Evolutionary conservation across 2,888 invertebrate genomes (phyloP).

Genomic region (Heterodera filipjevi): DNA sequence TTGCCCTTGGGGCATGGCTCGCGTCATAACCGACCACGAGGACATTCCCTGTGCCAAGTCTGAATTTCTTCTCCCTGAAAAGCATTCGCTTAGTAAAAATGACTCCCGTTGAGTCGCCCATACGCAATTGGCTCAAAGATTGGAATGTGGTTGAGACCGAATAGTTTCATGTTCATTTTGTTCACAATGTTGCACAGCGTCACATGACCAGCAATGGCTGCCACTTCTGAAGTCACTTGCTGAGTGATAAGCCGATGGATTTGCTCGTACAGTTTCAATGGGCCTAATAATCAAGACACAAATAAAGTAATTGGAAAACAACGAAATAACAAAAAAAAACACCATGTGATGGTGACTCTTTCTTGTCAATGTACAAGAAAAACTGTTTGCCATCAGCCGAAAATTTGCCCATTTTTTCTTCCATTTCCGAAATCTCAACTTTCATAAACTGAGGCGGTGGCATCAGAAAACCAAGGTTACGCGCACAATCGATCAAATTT

Average conservation of each 20-base stretch:
- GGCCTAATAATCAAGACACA: not conserved
- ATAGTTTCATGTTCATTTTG: conserved; percentile 39
- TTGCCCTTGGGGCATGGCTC: conserved; percentile 32
- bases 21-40: conserved; percentile 44
- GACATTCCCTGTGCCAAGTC: conserved; percentile 21
- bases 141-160: conserved; percentile 39
- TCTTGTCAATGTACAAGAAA: conserved; percentile 28
- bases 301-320: not conserved
- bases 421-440: conserved; percentile 6
- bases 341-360: conserved; percentile 26
- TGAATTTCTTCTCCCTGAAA: conserved; percentile 15
- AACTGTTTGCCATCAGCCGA: conserved; percentile 1
- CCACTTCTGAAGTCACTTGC: conserved; percentile 31
- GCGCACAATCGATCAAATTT: not conserved
- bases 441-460: not conserved
- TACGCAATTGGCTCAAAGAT: conserved; percentile 24
- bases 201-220: not conserved
- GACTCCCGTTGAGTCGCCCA: not conserved
- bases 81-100: not conserved
- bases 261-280: conserved; percentile 35
- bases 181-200: conserved; percentile 34
- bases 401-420: conserved; percentile 4
- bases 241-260: conserved; percentile 38
- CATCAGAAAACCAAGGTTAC: not conserved
- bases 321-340: not conserved